Percentiles rank a stretch among this genome's conserved stretches.
These are phyloP conservation scores for Coelogynopora nodosa DNA, from an alignment of 2,888 invertebrate genomes.

Conservation along the genomic window DNA sequence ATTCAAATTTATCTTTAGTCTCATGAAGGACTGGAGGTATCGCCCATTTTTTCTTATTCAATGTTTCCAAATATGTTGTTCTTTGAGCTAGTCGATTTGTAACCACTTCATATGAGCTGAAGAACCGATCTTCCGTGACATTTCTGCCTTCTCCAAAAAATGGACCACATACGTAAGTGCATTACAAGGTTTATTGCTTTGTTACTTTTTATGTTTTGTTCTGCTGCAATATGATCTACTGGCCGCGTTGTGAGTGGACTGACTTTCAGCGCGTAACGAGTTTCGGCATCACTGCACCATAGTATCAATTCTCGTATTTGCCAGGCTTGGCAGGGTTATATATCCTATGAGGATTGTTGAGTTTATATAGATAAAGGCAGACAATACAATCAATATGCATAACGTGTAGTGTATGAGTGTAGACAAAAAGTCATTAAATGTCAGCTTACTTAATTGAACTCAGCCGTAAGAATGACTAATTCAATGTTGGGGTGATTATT, in stretches of 20 bases:
- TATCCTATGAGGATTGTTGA: no score
- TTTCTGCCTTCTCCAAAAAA: conserved; percentile 14
- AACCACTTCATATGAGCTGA: conserved; percentile 16
- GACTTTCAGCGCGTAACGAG: neutral
- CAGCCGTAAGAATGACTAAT: neutral
- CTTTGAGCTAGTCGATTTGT: neutral
- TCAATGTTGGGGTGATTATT: neutral
- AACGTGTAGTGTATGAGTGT: neutral
- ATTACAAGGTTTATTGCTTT: conserved; percentile 5
- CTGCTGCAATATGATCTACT: neutral
- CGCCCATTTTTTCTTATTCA: conserved; percentile 12
- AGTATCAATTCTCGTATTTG: neutral
- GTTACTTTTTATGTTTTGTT: neutral
- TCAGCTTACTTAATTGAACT: neutral
- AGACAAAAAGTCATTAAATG: neutral
- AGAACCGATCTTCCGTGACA: neutral
- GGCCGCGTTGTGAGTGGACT: conserved; percentile 14
- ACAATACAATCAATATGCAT: no score
- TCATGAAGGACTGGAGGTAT: conserved; percentile 33
- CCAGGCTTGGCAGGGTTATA: conserved; percentile 12
- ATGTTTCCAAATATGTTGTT: neutral
- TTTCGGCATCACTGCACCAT: conserved; percentile 7
- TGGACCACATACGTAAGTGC: neutral
- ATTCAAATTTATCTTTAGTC: conserved; percentile 8
- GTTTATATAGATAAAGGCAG: no score